A percentile compares a stretch with the other conserved stretches of the same genome.
Conservation (phyloP, 2,888 invertebrate species). For the Drosophila borborema region DNA sequence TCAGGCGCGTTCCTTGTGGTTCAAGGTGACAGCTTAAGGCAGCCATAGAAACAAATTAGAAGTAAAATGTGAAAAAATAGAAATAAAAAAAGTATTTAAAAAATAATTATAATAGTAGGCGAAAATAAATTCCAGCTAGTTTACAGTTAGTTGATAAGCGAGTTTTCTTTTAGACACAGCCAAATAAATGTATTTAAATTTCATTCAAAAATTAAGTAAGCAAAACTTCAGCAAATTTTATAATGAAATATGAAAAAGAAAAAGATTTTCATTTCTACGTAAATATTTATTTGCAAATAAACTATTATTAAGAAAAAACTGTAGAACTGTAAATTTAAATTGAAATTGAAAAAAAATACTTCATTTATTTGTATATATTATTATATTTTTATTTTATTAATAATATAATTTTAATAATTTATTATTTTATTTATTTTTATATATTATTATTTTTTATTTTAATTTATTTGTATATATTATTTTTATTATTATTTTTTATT, state of each 20-base stretch:
- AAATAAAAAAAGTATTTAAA: background rate
- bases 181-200: background rate
- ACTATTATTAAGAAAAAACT: no score
- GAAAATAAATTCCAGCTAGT: background rate
- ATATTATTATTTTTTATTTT: no score
- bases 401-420: no score
- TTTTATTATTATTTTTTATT: no score
- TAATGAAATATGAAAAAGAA: background rate
- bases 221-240: background rate
- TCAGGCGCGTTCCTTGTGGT: background rate
- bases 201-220: background rate
- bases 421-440: no score
- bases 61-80: background rate
- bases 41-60: constrained; percentile 4
- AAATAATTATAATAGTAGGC: background rate
- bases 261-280: background rate
- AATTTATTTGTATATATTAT: no score
- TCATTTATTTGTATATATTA: no score
- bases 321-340: no score
- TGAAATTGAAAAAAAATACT: no score
- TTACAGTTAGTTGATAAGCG: background rate
- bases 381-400: no score
- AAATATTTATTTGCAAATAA: no score
- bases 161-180: background rate
- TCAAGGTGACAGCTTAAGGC: constrained; percentile 5